Conservation (phyloP, 2,888 invertebrate genomes). For the Molanna angustata region DNA sequence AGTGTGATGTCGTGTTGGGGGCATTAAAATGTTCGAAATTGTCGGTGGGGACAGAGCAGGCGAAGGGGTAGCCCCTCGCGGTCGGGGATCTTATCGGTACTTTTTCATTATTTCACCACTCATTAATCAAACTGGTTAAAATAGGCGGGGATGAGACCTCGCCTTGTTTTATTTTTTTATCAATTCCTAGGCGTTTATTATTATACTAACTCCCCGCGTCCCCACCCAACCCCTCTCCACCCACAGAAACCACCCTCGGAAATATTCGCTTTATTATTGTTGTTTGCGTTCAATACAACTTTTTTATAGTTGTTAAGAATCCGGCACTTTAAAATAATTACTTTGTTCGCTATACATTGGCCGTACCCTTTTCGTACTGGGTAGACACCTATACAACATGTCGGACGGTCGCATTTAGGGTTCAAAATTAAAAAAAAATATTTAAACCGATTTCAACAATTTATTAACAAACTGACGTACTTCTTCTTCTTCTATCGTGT, state of each 20-base stretch:
- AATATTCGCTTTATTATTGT: constrained; percentile 16
- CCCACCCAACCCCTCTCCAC: no score
- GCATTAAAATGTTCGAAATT: no score
- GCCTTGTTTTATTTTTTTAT: constrained; percentile 29
- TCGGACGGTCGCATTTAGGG: no score
- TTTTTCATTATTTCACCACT: constrained; percentile 32
- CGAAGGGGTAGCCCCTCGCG: constrained; percentile 9
- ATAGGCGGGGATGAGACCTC: constrained; percentile 21
- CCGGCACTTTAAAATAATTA: not conserved
- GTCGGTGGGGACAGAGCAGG: no score
- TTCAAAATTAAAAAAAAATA: no score
- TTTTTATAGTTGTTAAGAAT: constrained; percentile 13
- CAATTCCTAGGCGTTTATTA: constrained; percentile 27
- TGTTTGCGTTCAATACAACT: constrained; percentile 17
- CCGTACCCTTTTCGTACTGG: no score
- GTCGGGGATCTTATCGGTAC: constrained; percentile 28
- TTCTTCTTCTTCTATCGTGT: no score
- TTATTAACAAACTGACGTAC: no score
- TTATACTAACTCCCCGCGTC: no score
- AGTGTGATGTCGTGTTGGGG: no score
- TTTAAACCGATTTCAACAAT: no score
- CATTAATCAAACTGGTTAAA: constrained; percentile 32
- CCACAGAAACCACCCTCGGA: constrained; percentile 19
- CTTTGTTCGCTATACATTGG: not conserved
- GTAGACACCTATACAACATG: no score